Conservation (phyloP, 1,140 invertebrate species). For the Drosophila lacteicornis region DNA sequence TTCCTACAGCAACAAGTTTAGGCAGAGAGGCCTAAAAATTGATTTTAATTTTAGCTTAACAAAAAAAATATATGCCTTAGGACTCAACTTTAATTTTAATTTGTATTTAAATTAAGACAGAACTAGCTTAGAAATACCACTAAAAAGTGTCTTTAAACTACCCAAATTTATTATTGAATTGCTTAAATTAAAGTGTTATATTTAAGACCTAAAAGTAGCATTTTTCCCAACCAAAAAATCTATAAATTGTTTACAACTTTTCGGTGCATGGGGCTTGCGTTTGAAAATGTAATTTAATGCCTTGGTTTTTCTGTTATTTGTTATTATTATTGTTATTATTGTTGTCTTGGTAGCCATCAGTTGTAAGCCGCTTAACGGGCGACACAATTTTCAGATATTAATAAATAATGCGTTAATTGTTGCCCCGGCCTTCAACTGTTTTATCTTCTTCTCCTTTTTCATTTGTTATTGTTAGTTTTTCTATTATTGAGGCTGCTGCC, state of each 20-base stretch:
- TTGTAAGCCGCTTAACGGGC: constrained; percentile 61
- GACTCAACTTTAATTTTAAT: too few relatives aligned
- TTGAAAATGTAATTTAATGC: constrained; percentile 46
- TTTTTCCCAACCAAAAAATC: neutral
- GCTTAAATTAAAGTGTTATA: neutral
- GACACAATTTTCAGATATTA: constrained; percentile 54
- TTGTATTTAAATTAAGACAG: too few relatives aligned
- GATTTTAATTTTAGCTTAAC: too few relatives aligned
- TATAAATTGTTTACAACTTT: neutral
- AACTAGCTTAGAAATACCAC: neutral
- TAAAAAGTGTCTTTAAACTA: neutral
- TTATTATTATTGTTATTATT: constrained; percentile 1
- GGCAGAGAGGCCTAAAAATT: too few relatives aligned
- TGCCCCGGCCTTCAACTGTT: constrained; percentile 41
- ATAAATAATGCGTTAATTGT: constrained; percentile 52
- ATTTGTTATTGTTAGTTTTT: constrained; percentile 16
- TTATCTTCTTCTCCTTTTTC: neutral
- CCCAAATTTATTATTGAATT: neutral
- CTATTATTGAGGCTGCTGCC: neutral
- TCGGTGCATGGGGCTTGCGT: neutral
- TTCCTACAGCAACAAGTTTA: too few relatives aligned
- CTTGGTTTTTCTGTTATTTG: constrained; percentile 42
- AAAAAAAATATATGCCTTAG: too few relatives aligned
- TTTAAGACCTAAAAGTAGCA: neutral
- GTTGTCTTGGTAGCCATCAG: constrained; percentile 41